phyloP scores from a whole-genome alignment of 2,888 invertebrate species.

The Laspeyria flexula region DNA sequence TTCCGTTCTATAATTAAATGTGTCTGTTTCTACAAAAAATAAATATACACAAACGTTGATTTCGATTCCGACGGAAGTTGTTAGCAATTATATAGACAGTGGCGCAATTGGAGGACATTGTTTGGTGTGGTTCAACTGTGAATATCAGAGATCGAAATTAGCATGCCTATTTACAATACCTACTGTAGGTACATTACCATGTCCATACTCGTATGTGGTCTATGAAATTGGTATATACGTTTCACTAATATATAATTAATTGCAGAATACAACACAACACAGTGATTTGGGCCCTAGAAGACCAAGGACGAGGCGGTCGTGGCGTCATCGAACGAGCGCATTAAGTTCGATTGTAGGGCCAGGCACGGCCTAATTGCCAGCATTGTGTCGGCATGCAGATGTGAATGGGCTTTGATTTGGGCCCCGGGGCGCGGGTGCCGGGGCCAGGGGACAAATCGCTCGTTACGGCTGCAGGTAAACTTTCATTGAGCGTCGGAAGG shows the following conservation, averaged over 20 bases:
- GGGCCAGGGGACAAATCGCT: slow-evolving; percentile 85
- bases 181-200: no score
- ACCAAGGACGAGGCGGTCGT: slow-evolving; percentile 49
- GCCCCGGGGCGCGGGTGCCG: slow-evolving; percentile 70
- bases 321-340: slow-evolving; percentile 79
- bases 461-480: slow-evolving; percentile 87
- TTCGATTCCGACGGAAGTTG: slow-evolving; percentile 29
- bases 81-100: slow-evolving; percentile 34
- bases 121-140: slow-evolving; percentile 13
- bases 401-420: slow-evolving; percentile 87
- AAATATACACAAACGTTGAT: slow-evolving; percentile 25
- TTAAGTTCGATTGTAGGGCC: slow-evolving; percentile 85
- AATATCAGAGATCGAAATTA: slow-evolving; percentile 12
- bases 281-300: slow-evolving; percentile 29
- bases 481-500: slow-evolving; percentile 87
- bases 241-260: slow-evolving; percentile 2
- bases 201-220: no score
- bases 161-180: no score
- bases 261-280: slow-evolving; percentile 21
- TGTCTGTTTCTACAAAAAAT: slow-evolving; percentile 18
- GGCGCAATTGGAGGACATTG: slow-evolving; percentile 24
- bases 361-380: slow-evolving; percentile 84
- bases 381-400: slow-evolving; percentile 87
- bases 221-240: no score
- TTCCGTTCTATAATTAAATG: slow-evolving; percentile 15